Conservation (phyloP, 2,797 vertebrate genomes). For the Poeciliopsis gracilis region DNA sequence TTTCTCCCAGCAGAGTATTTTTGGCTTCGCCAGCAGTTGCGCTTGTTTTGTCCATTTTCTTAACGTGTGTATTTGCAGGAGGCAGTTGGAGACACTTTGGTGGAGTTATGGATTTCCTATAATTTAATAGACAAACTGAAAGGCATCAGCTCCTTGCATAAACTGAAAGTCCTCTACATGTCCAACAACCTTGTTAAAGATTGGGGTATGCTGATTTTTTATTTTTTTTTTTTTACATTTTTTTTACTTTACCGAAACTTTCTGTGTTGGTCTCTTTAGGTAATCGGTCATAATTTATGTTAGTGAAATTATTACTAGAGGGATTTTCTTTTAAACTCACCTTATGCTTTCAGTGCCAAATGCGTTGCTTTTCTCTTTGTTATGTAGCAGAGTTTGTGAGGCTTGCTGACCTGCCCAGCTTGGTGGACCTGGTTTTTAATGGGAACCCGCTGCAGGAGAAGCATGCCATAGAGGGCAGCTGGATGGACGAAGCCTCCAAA, state of each 20-base stretch:
- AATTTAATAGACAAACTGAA: constrained; percentile 96
- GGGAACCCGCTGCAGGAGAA: constrained; percentile 97
- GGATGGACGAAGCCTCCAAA: constrained; percentile 92
- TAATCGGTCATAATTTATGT: background rate
- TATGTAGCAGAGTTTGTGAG: constrained; percentile 89
- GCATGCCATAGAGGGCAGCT: constrained; percentile 86
- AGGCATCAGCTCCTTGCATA: constrained; percentile 92
- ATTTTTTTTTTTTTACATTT: no score
- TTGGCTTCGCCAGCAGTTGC: background rate
- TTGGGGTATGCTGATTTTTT: constrained; percentile 85
- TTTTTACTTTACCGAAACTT: background rate
- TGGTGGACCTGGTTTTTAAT: constrained; percentile 94
- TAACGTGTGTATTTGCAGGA: constrained; percentile 81
- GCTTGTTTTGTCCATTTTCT: background rate
- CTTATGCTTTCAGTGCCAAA: background rate
- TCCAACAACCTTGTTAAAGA: constrained; percentile 98
- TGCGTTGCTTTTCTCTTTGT: background rate
- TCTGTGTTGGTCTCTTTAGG: background rate
- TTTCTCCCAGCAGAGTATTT: background rate
- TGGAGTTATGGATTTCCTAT: constrained; percentile 97
- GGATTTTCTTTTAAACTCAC: background rate
- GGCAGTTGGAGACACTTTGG: constrained; percentile 90
- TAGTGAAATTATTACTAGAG: background rate
- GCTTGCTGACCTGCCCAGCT: constrained; percentile 87
- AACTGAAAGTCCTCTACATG: constrained; percentile 94